phyloP scores from a whole-genome alignment of 2,113 vertebrate species.

The Uropsilus gracilis region DNA sequence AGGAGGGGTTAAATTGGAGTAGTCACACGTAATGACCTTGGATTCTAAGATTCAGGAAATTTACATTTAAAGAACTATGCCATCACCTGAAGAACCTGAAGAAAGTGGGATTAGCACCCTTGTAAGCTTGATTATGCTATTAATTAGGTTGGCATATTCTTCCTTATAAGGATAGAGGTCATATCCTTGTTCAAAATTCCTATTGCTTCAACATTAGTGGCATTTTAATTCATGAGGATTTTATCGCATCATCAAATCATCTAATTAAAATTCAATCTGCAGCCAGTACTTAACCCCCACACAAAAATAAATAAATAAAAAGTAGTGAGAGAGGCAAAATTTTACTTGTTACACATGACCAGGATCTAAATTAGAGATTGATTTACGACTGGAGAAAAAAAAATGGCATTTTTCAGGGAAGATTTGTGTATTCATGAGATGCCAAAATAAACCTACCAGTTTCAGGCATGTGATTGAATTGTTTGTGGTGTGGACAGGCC shows the following conservation, averaged over 20 bases:
- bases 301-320: not conserved
- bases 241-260: not conserved
- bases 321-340: not conserved
- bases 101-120: not conserved
- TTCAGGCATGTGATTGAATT: conserved; percentile 42
- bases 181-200: not conserved
- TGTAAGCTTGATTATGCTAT: not conserved
- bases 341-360: not conserved
- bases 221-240: conserved; percentile 24
- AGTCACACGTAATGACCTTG: not conserved
- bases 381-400: not conserved
- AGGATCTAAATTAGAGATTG: not conserved
- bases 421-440: not conserved
- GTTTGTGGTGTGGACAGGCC: not conserved
- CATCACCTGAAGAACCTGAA: not conserved
- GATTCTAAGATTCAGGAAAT: not conserved
- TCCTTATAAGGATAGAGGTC: not conserved
- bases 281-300: not conserved
- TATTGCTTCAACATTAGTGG: not conserved
- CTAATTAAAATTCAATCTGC: conserved; percentile 10
- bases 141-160: not conserved
- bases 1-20: not conserved
- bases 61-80: not conserved
- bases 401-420: not conserved
- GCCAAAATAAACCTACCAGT: not conserved